Percentiles rank a stretch among this genome's conserved stretches.
phyloP scores from a whole-genome alignment of 2,888 invertebrate species.

The Trichacis sp. region DNA sequence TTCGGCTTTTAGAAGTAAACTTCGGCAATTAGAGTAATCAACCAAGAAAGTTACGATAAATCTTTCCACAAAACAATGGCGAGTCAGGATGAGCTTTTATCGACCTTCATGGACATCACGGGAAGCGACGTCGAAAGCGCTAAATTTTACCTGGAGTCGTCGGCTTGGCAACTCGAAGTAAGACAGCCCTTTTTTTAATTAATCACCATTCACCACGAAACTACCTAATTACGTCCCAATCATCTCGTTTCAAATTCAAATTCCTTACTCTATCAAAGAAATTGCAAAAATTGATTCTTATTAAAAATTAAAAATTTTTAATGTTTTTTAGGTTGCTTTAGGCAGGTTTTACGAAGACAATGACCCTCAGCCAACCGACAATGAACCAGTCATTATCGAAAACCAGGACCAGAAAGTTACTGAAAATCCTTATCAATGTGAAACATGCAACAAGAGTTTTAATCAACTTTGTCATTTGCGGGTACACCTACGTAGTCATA shows the following conservation, averaged over 20 bases:
- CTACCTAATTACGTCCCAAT: not conserved
- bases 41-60: no score
- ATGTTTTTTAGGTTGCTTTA: conserved; percentile 76
- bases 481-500: no score
- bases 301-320: no score
- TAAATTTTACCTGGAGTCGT: conserved; percentile 88
- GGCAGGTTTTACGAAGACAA: conserved; percentile 74
- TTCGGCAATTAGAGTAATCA: no score
- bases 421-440: no score
- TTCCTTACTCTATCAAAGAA: no score
- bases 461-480: no score
- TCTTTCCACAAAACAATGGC: no score
- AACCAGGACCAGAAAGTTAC: conserved; percentile 17
- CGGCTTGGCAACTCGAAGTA: conserved; percentile 92
- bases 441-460: no score
- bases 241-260: not conserved
- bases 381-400: conserved; percentile 18
- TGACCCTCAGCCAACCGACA: conserved; percentile 5
- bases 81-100: conserved; percentile 73
- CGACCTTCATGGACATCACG: conserved; percentile 89
- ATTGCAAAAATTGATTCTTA: no score
- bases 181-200: conserved; percentile 55
- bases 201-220: not conserved
- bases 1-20: no score
- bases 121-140: conserved; percentile 86